A percentile compares a stretch with the other conserved stretches of the same genome.
phyloP scores from a whole-genome alignment of 2,797 vertebrate species.

The Gymnoscopelus braueri region DNA sequence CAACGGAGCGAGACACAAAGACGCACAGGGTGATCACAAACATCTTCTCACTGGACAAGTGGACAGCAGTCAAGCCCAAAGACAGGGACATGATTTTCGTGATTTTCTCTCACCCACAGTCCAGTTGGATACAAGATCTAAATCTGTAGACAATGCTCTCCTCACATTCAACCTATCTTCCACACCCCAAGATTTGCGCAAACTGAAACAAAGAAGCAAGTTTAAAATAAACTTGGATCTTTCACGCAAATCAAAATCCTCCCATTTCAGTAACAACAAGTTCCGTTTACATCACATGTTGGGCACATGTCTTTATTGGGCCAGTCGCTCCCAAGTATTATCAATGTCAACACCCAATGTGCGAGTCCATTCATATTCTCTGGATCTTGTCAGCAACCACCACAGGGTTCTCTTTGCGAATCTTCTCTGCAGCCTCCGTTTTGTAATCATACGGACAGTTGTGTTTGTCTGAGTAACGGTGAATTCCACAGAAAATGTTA shows the following conservation, averaged over 20 bases:
- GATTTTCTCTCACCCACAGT: too few species aligned
- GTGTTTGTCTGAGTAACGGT: constrained; percentile 92
- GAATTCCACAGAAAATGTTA: constrained; percentile 88
- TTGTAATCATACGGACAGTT: constrained; percentile 91
- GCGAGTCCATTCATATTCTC: constrained; percentile 84
- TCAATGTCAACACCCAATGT: constrained; percentile 50
- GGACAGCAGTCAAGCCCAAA: constrained; percentile 6
- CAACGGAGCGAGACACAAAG: constrained; percentile 30
- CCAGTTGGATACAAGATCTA: too few species aligned
- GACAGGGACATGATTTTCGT: too few species aligned
- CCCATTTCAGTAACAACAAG: constrained; percentile 28
- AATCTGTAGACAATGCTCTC: too few species aligned
- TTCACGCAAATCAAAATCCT: constrained; percentile 58
- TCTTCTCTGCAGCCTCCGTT: constrained; percentile 88
- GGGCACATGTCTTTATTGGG: constrained; percentile 60
- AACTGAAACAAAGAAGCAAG: constrained; percentile 51
- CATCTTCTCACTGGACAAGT: background rate
- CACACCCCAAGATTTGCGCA: constrained; percentile 36
- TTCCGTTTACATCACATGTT: constrained; percentile 59
- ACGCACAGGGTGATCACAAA: constrained; percentile 11
- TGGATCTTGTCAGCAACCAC: constrained; percentile 91
- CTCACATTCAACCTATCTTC: background rate
- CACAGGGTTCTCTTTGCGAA: constrained; percentile 91
- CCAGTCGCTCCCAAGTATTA: constrained; percentile 33
- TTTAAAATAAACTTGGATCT: constrained; percentile 49